Percentiles rank a stretch among this genome's conserved stretches.
Conservation (phyloP, 2,113 vertebrate species). For the Tricholaema leucomelas region DNA sequence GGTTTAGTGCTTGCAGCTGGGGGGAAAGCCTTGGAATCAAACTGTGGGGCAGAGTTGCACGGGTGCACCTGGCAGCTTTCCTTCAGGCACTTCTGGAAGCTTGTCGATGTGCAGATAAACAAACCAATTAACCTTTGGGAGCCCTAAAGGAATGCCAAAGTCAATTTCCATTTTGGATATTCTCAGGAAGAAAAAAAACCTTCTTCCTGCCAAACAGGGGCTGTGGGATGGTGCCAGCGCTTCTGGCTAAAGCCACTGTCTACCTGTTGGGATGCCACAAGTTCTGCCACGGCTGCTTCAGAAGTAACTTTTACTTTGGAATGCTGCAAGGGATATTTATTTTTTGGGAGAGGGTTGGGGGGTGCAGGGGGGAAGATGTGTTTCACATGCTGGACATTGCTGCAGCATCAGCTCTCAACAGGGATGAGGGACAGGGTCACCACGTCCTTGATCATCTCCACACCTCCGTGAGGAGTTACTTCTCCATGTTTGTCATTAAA, state of each 20-base stretch:
- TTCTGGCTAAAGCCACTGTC: not conserved
- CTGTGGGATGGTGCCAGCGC: accelerated
- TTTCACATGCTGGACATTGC: accelerated
- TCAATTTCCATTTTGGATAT: not conserved
- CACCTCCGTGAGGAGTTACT: not conserved
- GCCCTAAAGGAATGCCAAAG: not conserved
- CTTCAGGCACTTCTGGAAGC: not conserved
- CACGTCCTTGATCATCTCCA: not conserved
- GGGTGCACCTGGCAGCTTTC: not conserved
- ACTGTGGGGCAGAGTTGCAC: not conserved
- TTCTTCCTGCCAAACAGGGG: not conserved
- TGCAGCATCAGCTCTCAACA: too few species aligned
- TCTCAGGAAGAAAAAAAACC: not conserved
- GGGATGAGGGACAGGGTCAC: accelerated
- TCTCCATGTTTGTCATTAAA: not conserved
- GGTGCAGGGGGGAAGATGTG: not conserved
- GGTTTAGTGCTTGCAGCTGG: not conserved
- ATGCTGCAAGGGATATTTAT: not conserved
- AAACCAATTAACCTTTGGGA: not conserved
- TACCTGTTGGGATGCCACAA: not conserved
- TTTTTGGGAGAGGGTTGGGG: accelerated
- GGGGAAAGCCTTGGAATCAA: not conserved
- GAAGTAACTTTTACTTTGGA: not conserved
- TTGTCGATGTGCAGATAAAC: not conserved
- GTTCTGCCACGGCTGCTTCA: not conserved